Conservation (phyloP, 2,113 vertebrate genomes). For the Clupea harengus region DNA sequence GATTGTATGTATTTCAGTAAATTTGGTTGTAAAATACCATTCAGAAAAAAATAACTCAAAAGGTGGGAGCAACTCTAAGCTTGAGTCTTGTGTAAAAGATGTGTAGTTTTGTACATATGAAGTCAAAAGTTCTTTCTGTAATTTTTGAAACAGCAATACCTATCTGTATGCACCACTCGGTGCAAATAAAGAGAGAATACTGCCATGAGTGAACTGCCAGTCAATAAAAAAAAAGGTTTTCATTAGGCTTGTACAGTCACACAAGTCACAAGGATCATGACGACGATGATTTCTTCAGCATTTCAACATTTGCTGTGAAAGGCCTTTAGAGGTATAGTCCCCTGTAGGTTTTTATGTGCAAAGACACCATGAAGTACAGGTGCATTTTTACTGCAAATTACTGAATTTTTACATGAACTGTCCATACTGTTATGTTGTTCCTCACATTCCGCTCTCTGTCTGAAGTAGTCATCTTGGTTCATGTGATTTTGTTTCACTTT, state of each 20-base stretch:
- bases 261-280: not conserved
- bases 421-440: not conserved
- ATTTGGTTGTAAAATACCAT: not conserved
- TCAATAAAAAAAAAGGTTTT: slow-evolving; percentile 1
- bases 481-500: not conserved
- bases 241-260: not conserved
- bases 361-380: too few relatives aligned
- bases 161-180: slow-evolving; percentile 30
- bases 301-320: not conserved
- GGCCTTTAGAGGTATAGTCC: not conserved
- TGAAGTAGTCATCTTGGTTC: not conserved
- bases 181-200: slow-evolving; percentile 47
- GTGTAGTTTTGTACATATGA: slow-evolving; percentile 62
- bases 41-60: not conserved
- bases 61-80: not conserved
- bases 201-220: slow-evolving; percentile 31
- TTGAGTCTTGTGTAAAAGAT: slow-evolving; percentile 7
- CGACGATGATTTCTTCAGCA: too few relatives aligned
- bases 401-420: not conserved
- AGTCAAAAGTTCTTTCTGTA: slow-evolving; percentile 67
- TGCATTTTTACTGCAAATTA: too few relatives aligned
- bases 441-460: not conserved
- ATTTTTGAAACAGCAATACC: slow-evolving; percentile 61
- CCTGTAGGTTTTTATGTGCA: not conserved
- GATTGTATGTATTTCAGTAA: not conserved